phyloP scores from a whole-genome alignment of 2,113 vertebrate genomes.

The Centropus unirufus region DNA sequence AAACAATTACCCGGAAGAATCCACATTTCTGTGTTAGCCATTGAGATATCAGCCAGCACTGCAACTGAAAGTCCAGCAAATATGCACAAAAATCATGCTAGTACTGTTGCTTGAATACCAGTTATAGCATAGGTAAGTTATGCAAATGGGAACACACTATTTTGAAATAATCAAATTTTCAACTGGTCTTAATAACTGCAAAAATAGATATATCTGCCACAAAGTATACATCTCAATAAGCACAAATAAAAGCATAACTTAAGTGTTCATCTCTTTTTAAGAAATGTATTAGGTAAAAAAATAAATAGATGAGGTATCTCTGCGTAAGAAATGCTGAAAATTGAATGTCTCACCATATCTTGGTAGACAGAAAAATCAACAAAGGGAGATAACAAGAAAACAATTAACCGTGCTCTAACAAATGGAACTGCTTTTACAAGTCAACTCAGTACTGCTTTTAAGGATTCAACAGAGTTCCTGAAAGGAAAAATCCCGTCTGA shows the following conservation, averaged over 20 bases:
- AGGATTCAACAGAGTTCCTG: neutral
- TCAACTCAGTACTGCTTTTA: neutral
- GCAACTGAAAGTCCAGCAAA: neutral
- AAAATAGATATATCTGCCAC: neutral
- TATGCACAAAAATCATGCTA: neutral
- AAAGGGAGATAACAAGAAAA: neutral
- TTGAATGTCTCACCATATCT: neutral
- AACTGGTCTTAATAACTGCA: neutral
- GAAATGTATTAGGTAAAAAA: neutral
- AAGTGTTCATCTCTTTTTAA: neutral
- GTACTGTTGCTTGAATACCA: neutral
- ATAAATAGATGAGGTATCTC: accelerated
- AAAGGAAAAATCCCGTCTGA: neutral
- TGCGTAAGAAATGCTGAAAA: neutral
- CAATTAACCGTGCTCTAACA: neutral
- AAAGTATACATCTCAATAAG: neutral
- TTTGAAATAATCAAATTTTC: neutral
- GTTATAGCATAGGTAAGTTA: neutral
- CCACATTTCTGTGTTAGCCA: neutral
- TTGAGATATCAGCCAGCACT: neutral
- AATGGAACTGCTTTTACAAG: neutral
- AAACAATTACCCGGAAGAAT: neutral
- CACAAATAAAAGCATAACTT: neutral
- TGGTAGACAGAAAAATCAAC: neutral
- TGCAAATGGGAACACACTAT: neutral